Evolutionary conservation across 2,888 invertebrate genomes (phyloP).

Genomic region (Platycnemis pennipes): DNA sequence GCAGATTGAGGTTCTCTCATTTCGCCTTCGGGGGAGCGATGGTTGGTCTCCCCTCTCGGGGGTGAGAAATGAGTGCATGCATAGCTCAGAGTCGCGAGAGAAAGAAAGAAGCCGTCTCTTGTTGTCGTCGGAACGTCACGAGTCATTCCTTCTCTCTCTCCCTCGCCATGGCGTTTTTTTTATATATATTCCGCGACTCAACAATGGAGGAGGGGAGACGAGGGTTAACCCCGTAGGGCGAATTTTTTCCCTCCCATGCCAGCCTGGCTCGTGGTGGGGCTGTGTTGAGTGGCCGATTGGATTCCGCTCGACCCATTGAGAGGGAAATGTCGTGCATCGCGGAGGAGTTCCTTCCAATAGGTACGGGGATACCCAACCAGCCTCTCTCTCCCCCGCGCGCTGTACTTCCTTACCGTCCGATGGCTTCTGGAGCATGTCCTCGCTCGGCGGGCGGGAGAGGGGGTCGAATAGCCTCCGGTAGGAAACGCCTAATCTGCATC

Average conservation of each 20-base stretch:
- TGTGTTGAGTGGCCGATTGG: not conserved
- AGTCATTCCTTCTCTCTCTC: slow-evolving; percentile 55
- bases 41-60: not conserved
- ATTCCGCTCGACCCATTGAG: not conserved
- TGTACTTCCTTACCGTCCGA: not conserved
- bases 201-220: not conserved
- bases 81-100: not conserved
- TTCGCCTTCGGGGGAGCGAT: not conserved
- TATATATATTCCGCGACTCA: slow-evolving; percentile 53
- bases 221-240: not conserved
- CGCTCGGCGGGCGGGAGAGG: not conserved
- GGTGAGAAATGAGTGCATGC: slow-evolving; percentile 39
- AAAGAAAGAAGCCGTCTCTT: slow-evolving; percentile 22
- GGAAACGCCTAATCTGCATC: slow-evolving; percentile 30
- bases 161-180: not conserved
- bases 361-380: not conserved
- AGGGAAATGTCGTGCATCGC: not conserved
- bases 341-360: not conserved
- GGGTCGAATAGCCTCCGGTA: not conserved
- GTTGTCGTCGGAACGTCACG: slow-evolving; percentile 40
- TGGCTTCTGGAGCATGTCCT: not conserved
- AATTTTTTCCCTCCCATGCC: not conserved
- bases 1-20: slow-evolving; percentile 69
- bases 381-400: not conserved
- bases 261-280: not conserved